Percentiles rank a stretch among this genome's conserved stretches.
Conservation (phyloP, 2,113 vertebrate species). For the Clarias gariepinus region DNA sequence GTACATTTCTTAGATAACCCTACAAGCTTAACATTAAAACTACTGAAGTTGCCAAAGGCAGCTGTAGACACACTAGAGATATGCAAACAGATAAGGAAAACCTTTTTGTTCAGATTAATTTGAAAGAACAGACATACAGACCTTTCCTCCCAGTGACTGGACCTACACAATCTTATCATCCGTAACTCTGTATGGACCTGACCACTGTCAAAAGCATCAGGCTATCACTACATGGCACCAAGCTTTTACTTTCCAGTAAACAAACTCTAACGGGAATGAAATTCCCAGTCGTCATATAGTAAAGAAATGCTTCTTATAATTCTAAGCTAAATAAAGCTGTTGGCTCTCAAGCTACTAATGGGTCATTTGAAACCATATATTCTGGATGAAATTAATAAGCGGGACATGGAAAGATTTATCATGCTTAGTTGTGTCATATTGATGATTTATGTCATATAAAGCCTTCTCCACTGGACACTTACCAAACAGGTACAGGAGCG, state of each 20-base stretch:
- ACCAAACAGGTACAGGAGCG: constrained; percentile 67
- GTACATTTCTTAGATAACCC: background rate
- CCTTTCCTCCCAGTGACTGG: background rate
- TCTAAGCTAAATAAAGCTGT: background rate
- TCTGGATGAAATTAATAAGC: background rate
- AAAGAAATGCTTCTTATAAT: background rate
- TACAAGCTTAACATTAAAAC: background rate
- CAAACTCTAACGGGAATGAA: background rate
- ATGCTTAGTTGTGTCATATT: background rate
- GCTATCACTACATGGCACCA: background rate
- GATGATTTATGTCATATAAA: background rate
- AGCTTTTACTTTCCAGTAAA: background rate
- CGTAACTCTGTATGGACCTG: background rate
- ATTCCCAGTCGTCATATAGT: background rate
- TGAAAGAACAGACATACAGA: background rate
- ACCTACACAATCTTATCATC: constrained; percentile 15
- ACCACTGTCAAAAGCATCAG: background rate
- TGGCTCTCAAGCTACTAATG: no score
- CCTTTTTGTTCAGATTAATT: constrained; percentile 4
- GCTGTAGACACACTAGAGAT: background rate
- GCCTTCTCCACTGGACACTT: constrained; percentile 58
- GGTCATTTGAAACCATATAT: background rate
- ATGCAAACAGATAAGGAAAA: constrained; percentile 18
- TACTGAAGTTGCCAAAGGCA: background rate
- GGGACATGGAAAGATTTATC: background rate